phyloP scores from a whole-genome alignment of 2,113 vertebrate species.

The Anas platyrhynchos region DNA sequence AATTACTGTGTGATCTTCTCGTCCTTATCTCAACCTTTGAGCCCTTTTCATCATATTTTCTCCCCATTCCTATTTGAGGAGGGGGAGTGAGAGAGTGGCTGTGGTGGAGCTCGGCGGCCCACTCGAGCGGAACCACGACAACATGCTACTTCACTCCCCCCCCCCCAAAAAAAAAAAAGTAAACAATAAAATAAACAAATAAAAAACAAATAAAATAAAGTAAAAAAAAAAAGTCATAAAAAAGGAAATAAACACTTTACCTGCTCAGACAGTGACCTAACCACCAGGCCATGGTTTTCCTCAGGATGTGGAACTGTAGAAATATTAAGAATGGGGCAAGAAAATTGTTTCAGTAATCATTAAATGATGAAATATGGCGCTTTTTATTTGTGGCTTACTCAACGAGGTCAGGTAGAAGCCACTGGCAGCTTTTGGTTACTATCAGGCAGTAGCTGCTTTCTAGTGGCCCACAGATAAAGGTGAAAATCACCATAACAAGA shows the following conservation, averaged over 20 bases:
- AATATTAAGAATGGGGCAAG: neutral
- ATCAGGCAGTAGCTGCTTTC: neutral
- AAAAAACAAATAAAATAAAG: too few relatives aligned
- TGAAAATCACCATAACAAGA: neutral
- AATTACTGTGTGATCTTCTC: too few relatives aligned
- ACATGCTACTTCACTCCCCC: too few relatives aligned
- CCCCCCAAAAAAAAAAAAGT: too few relatives aligned
- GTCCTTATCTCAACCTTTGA: too few relatives aligned
- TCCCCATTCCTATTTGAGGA: too few relatives aligned
- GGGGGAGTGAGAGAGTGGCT: too few relatives aligned
- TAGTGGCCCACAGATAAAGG: neutral
- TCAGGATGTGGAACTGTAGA: neutral
- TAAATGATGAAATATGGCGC: neutral
- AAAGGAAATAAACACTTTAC: neutral
- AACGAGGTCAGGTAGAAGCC: neutral
- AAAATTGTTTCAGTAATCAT: neutral
- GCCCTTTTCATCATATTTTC: too few relatives aligned
- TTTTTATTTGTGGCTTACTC: neutral
- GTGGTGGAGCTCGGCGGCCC: too few relatives aligned
- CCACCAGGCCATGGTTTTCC: neutral
- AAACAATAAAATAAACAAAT: too few relatives aligned
- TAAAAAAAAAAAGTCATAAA: neutral
- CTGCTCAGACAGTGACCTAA: neutral
- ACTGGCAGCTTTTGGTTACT: accelerated
- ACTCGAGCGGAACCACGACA: too few relatives aligned